Conservation (phyloP, 2,888 invertebrate species). For the Trimorus sp. region DNA sequence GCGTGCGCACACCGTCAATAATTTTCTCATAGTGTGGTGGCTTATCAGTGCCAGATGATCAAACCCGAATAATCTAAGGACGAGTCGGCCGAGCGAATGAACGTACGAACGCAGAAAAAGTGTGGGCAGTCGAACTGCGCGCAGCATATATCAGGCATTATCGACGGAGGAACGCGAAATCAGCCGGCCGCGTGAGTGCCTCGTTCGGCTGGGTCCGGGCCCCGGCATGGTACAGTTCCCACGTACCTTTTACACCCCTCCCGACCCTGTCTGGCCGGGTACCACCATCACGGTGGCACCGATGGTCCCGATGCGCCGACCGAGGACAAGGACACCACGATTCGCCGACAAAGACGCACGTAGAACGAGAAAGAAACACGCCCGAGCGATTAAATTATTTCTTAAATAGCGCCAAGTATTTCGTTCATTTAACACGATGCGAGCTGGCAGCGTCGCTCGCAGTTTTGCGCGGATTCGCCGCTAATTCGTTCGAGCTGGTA, state of each 20-base stretch:
- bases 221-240: constrained; percentile 77
- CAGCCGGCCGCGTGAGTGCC: constrained; percentile 33
- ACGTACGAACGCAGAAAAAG: constrained; percentile 44
- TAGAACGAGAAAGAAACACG: constrained; percentile 25
- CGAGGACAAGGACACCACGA: constrained; percentile 44
- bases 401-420: constrained; percentile 5
- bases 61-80: constrained; percentile 50
- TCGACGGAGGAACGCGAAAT: constrained; percentile 58
- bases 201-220: constrained; percentile 40
- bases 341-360: constrained; percentile 20
- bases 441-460: too few species aligned
- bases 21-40: constrained; percentile 47
- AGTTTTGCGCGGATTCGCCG: too few species aligned
- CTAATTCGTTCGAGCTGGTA: too few species aligned
- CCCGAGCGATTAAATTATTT: constrained; percentile 15
- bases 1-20: constrained; percentile 40
- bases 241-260: constrained; percentile 75
- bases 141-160: constrained; percentile 56
- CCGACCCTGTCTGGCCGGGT: constrained; percentile 52
- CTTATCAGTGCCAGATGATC: constrained; percentile 56
- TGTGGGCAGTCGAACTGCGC: constrained; percentile 53
- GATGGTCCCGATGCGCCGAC: constrained; percentile 43
- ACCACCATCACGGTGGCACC: constrained; percentile 44
- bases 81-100: constrained; percentile 41
- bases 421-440: not conserved